Evolutionary conservation across 53 echinoderm and acorn worm species (phyloP).

Genomic region (Luidia sarsii): DNA sequence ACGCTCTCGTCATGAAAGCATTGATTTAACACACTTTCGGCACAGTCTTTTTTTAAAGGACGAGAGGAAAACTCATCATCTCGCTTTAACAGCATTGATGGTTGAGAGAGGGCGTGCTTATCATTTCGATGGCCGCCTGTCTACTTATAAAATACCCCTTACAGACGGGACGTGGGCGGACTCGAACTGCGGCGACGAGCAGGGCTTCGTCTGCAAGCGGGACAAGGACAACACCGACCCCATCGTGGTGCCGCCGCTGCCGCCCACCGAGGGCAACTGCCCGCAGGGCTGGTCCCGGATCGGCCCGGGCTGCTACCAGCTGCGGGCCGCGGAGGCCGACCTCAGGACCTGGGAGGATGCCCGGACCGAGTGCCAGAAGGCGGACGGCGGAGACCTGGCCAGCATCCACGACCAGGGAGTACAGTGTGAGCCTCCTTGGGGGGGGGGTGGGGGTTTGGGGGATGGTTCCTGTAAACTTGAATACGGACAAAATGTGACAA

Average conservation of each 20-base stretch:
- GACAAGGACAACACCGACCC: slow-evolving; percentile 32
- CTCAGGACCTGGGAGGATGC: slow-evolving; percentile 28
- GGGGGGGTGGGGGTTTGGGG: neutral
- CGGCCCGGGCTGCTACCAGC: slow-evolving; percentile 62
- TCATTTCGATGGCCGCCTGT: too few relatives aligned
- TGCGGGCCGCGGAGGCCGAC: neutral
- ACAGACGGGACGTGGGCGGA: slow-evolving; percentile 72
- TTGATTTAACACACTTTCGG: too few relatives aligned
- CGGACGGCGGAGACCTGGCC: slow-evolving; percentile 37
- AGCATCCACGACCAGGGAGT: slow-evolving; percentile 52
- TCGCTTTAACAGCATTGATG: too few relatives aligned
- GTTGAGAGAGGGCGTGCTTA: too few relatives aligned
- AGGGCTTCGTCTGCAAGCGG: slow-evolving; percentile 66
- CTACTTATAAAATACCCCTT: too few relatives aligned
- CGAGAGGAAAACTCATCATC: too few relatives aligned
- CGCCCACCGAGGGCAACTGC: slow-evolving; percentile 61
- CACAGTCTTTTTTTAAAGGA: too few relatives aligned
- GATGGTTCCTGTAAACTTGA: too few relatives aligned
- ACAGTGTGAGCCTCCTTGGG: slow-evolving; percentile 24
- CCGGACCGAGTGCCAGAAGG: slow-evolving; percentile 17
- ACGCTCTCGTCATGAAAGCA: too few relatives aligned
- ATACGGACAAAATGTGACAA: too few relatives aligned
- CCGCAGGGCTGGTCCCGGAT: slow-evolving; percentile 55
- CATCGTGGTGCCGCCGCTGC: slow-evolving; percentile 22
- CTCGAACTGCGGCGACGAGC: slow-evolving; percentile 61